A percentile compares a stretch with the other conserved stretches of the same genome.
Conservation (phyloP, 1,140 invertebrate genomes). For the Papilio polyxenes region DNA sequence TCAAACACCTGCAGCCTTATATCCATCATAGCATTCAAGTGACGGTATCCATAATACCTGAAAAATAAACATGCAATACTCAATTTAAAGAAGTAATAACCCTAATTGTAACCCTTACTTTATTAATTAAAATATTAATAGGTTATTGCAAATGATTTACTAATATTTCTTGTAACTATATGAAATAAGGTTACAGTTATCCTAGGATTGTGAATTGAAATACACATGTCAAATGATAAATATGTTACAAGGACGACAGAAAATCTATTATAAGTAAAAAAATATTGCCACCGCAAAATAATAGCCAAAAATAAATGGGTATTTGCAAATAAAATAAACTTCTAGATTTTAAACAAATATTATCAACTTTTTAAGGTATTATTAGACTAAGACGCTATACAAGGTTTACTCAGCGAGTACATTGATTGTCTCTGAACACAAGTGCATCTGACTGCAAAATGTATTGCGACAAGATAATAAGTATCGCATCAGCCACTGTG, state of each 20-base stretch:
- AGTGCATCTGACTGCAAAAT: too few species aligned
- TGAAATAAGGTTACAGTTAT: too few species aligned
- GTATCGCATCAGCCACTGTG: too few species aligned
- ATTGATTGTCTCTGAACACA: too few species aligned
- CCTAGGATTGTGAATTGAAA: too few species aligned
- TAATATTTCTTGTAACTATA: background rate
- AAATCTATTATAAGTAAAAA: background rate
- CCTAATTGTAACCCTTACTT: background rate
- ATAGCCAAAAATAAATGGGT: background rate
- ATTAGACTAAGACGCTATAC: too few species aligned
- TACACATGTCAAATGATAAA: too few species aligned
- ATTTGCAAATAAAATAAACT: background rate
- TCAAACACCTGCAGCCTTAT: conserved; percentile 90
- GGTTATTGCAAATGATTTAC: background rate
- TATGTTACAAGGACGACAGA: too few species aligned
- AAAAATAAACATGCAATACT: conserved; percentile 54
- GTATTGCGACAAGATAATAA: too few species aligned
- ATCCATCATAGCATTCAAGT: conserved; percentile 90
- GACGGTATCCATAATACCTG: conserved; percentile 97
- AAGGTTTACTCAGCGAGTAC: too few species aligned
- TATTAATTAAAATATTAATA: background rate
- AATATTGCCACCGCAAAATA: background rate
- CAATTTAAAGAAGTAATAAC: background rate
- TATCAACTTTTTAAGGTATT: too few species aligned
- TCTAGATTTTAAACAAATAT: too few species aligned